A percentile compares a stretch with the other conserved stretches of the same genome.
phyloP scores from a whole-genome alignment of 2,113 vertebrate species.

The Stigmatopora argus region DNA sequence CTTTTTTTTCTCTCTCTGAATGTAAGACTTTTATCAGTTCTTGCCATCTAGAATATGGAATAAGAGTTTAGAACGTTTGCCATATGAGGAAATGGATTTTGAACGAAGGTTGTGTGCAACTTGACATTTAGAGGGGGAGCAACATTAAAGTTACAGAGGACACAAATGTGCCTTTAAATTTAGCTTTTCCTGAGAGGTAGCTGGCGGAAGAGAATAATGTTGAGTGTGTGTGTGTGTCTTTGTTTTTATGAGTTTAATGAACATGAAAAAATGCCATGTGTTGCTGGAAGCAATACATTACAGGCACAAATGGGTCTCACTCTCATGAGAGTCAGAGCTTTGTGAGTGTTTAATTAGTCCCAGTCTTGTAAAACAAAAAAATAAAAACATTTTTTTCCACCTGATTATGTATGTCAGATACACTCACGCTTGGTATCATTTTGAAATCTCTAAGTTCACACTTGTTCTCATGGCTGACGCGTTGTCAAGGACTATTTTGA shows the following conservation, averaged over 20 bases:
- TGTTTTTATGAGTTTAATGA: constrained; percentile 37
- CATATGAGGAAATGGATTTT: constrained; percentile 26
- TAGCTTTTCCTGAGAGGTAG: not conserved
- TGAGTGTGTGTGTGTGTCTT: constrained; percentile 12
- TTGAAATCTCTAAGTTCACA: constrained; percentile 30
- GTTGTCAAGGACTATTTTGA: constrained; percentile 57
- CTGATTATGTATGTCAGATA: constrained; percentile 15
- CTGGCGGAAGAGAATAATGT: not conserved
- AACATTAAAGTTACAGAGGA: constrained; percentile 29
- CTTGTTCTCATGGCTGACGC: constrained; percentile 44
- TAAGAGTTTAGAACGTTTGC: constrained; percentile 49
- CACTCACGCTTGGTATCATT: not conserved
- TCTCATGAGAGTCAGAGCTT: constrained; percentile 30
- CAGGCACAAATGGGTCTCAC: constrained; percentile 21
- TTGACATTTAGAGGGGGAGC: constrained; percentile 65
- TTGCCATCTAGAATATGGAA: constrained; percentile 48
- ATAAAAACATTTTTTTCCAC: constrained; percentile 26
- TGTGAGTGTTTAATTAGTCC: constrained; percentile 54
- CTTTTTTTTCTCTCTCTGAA: constrained; percentile 36
- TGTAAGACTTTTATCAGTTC: constrained; percentile 53
- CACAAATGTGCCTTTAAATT: constrained; percentile 13
- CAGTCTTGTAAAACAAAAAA: constrained; percentile 23
- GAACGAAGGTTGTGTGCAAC: constrained; percentile 39
- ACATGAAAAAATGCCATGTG: not conserved
- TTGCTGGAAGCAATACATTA: constrained; percentile 26